These are phyloP conservation scores for Dione vanillae DNA, from an alignment of 2,888 invertebrate genomes.

Conservation along the genomic window DNA sequence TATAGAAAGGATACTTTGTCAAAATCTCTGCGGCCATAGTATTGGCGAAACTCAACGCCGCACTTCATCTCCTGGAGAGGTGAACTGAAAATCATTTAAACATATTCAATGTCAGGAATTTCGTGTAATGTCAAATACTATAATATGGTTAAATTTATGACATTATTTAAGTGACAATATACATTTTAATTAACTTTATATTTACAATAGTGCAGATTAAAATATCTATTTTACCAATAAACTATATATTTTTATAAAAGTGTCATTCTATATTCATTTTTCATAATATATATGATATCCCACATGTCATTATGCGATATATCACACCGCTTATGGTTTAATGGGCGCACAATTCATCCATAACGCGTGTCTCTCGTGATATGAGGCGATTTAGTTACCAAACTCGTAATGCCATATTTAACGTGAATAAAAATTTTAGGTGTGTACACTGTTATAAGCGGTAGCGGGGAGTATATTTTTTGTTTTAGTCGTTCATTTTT, in stretches of 20 bases:
- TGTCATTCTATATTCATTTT: conserved; percentile 6
- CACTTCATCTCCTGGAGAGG: too few relatives aligned
- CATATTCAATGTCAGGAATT: too few relatives aligned
- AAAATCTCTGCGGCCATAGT: too few relatives aligned
- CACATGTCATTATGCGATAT: conserved; percentile 37
- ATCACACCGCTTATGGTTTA: conserved; percentile 36
- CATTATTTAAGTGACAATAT: neutral
- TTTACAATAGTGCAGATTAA: neutral
- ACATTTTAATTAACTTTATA: neutral
- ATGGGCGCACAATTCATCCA: conserved; percentile 40
- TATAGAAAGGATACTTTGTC: too few relatives aligned
- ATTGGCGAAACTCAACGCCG: too few relatives aligned
- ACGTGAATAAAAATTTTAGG: conserved; percentile 43
- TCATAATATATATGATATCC: conserved; percentile 8
- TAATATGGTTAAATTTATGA: too few relatives aligned
- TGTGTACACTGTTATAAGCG: conserved; percentile 27
- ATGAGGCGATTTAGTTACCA: conserved; percentile 48
- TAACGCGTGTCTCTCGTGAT: conserved; percentile 50
- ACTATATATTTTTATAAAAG: neutral
- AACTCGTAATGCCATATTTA: conserved; percentile 46
- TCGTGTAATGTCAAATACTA: too few relatives aligned
- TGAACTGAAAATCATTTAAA: too few relatives aligned
- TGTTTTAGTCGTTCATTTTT: too few relatives aligned
- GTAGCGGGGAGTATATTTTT: conserved; percentile 22
- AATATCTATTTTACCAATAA: neutral